A percentile compares a stretch with the other conserved stretches of the same genome.
Conservation (phyloP, 2,113 vertebrate genomes). For the Illadopsis cleaveri region DNA sequence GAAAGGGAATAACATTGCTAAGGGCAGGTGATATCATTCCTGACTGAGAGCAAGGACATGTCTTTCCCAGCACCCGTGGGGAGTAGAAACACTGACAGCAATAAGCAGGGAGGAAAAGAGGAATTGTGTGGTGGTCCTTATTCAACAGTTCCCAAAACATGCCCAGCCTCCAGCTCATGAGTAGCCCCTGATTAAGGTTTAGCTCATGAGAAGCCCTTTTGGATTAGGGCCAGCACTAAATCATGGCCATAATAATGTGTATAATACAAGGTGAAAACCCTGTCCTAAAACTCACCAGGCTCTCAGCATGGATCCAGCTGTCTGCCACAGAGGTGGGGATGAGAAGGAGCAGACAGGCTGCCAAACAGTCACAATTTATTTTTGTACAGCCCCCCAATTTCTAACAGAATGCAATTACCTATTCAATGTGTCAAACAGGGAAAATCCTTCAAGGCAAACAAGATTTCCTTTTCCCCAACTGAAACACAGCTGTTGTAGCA, state of each 20-base stretch:
- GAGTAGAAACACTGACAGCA: background rate
- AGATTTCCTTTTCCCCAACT: background rate
- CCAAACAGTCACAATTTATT: background rate
- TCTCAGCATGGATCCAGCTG: background rate
- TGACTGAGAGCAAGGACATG: background rate
- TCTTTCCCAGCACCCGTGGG: background rate
- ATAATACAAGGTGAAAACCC: background rate
- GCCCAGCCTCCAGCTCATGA: background rate
- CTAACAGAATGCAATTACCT: background rate
- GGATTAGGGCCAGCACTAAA: background rate
- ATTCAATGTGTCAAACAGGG: background rate
- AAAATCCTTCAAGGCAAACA: background rate
- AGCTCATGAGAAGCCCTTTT: background rate
- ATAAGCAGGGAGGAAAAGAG: background rate
- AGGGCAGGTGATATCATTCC: conserved; percentile 48
- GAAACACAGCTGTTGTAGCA: background rate
- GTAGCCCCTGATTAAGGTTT: background rate
- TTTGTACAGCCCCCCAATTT: background rate
- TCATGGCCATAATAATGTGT: background rate
- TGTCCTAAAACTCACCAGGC: background rate
- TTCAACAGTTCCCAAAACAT: background rate
- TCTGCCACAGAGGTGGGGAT: background rate
- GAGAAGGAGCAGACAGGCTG: background rate
- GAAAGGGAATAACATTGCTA: conserved; percentile 41
- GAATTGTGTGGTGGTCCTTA: background rate